Conservation (phyloP, 2,113 vertebrate species). For the Drymodes brunneopygia region DNA sequence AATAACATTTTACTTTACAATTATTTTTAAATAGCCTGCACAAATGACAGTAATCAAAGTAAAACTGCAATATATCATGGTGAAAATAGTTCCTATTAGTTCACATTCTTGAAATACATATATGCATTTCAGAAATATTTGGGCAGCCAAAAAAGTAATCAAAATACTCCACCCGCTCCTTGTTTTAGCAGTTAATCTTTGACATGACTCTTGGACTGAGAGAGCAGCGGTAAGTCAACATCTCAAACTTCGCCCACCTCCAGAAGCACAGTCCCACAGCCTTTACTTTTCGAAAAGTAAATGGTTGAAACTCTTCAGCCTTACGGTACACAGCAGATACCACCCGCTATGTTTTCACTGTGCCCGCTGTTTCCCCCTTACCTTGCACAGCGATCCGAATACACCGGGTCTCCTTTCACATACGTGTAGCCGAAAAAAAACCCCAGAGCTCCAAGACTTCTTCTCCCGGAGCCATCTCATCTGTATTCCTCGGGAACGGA, state of each 20-base stretch:
- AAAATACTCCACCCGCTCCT: background rate
- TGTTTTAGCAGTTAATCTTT: constrained; percentile 41
- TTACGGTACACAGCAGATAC: background rate
- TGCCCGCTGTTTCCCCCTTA: background rate
- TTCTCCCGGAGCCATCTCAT: constrained; percentile 48
- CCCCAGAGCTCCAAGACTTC: background rate
- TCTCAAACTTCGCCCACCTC: background rate
- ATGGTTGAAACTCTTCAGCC: background rate
- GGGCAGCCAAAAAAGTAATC: background rate
- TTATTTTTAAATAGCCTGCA: background rate
- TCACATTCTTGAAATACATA: background rate
- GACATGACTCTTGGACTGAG: constrained; percentile 1
- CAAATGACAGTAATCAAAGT: background rate
- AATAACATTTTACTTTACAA: background rate
- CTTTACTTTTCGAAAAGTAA: background rate
- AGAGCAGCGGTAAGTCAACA: background rate
- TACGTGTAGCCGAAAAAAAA: background rate
- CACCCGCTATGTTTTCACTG: background rate
- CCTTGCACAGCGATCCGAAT: constrained; percentile 26
- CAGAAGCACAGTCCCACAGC: background rate
- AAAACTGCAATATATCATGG: background rate
- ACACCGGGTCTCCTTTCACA: background rate
- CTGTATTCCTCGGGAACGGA: constrained; percentile 28
- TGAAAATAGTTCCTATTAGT: background rate
- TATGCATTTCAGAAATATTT: background rate